Conservation (phyloP, 2,888 invertebrate genomes). For the Andrena praecox region DNA sequence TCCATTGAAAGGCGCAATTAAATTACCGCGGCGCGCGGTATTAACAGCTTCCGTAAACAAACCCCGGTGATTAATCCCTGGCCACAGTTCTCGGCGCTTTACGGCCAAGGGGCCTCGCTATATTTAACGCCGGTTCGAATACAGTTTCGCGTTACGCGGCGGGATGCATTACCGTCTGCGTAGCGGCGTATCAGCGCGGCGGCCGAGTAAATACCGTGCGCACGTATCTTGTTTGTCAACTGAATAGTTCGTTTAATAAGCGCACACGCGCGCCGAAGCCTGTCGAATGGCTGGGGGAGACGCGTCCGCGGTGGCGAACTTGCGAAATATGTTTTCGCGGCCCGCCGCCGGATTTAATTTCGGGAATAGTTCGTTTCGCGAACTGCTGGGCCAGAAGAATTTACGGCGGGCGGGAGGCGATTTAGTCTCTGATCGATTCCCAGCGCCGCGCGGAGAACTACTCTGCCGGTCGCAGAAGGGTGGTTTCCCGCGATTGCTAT, state of each 20-base stretch:
- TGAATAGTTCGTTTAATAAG: slow-evolving; percentile 37
- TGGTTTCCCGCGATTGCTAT: not conserved
- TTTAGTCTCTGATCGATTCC: slow-evolving; percentile 9
- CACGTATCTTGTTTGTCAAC: slow-evolving; percentile 24
- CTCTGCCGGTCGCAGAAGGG: not conserved
- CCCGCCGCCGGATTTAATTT: slow-evolving; percentile 8
- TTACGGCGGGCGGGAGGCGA: not conserved
- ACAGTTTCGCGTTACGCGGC: slow-evolving; percentile 28
- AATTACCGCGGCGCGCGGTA: slow-evolving; percentile 7
- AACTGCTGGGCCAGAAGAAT: not conserved
- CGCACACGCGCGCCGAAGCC: not conserved
- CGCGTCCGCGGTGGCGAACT: not conserved
- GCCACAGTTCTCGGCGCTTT: slow-evolving; percentile 19
- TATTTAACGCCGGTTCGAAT: slow-evolving; percentile 47
- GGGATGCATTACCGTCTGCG: slow-evolving; percentile 1
- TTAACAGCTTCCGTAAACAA: slow-evolving; percentile 43
- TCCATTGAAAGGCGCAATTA: slow-evolving; percentile 4
- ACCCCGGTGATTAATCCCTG: slow-evolving; percentile 40
- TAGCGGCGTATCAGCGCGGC: slow-evolving; percentile 6
- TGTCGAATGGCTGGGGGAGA: too few species aligned
- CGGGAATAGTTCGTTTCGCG: slow-evolving; percentile 9
- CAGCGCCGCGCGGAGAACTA: not conserved
- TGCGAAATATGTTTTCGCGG: slow-evolving; percentile 25
- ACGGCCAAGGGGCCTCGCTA: slow-evolving; percentile 29
- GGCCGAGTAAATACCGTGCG: not conserved